These are phyloP conservation scores for Nebria brevicollis DNA, from an alignment of 2,888 invertebrate species.

Conservation along the genomic window DNA sequence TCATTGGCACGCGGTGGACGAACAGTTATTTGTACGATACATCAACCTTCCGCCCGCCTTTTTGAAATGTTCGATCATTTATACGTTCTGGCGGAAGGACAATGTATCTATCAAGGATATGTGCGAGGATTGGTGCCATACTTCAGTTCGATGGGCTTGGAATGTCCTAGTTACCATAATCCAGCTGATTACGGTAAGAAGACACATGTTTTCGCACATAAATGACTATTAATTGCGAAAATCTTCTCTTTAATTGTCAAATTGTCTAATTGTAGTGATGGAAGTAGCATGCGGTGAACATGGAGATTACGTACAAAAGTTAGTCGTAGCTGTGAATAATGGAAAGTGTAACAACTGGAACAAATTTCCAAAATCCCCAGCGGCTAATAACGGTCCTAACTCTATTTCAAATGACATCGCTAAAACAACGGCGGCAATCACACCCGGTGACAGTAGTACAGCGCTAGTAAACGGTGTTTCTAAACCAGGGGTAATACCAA, in stretches of 20 bases:
- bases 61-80: conserved; percentile 97
- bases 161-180: conserved; percentile 96
- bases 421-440: conserved; percentile 59
- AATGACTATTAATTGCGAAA: background rate
- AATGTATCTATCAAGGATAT: conserved; percentile 91
- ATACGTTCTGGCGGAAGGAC: conserved; percentile 91
- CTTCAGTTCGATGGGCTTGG: conserved; percentile 82
- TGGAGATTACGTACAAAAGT: conserved; percentile 86
- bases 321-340: conserved; percentile 85
- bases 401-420: conserved; percentile 69
- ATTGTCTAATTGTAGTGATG: conserved; percentile 74
- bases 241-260: conserved; percentile 14
- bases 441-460: conserved; percentile 57
- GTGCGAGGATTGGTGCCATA: conserved; percentile 88
- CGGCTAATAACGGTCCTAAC: conserved; percentile 48
- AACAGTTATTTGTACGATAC: conserved; percentile 95
- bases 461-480: conserved; percentile 59
- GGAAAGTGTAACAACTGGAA: conserved; percentile 76
- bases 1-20: conserved; percentile 87
- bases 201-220: too few relatives aligned
- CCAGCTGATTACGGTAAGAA: conserved; percentile 92
- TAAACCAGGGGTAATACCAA: conserved; percentile 55
- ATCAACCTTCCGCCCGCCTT: conserved; percentile 93
- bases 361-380: conserved; percentile 56
- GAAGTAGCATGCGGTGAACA: conserved; percentile 96